Evolutionary conservation across 1,140 invertebrate species (phyloP).

Genomic region (Drosophila kohkoa): DNA sequence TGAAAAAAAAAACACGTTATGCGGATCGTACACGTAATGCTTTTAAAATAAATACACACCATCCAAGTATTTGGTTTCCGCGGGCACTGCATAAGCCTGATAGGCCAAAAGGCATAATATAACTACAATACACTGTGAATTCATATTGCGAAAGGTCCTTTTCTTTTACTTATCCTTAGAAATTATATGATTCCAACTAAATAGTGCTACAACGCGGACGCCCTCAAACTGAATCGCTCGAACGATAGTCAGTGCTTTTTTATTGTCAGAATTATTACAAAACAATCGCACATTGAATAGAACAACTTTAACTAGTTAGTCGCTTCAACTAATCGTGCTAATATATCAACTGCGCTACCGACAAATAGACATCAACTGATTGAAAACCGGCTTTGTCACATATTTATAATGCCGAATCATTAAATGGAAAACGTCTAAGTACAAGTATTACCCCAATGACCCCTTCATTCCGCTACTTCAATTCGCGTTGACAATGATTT

Average conservation of each 20-base stretch:
- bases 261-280: constrained; percentile 66
- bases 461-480: not conserved
- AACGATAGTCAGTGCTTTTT: constrained; percentile 51
- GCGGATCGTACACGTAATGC: constrained; percentile 17
- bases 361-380: constrained; percentile 62
- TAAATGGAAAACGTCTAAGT: constrained; percentile 50
- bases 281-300: constrained; percentile 28
- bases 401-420: constrained; percentile 74
- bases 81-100: constrained; percentile 36
- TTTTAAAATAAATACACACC: constrained; percentile 26
- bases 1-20: not conserved
- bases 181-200: not conserved
- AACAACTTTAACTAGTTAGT: constrained; percentile 26
- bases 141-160: constrained; percentile 33
- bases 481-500: constrained; percentile 51
- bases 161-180: constrained; percentile 17
- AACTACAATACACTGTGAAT: constrained; percentile 17
- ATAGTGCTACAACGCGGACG: constrained; percentile 46
- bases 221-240: constrained; percentile 52
- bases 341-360: constrained; percentile 55
- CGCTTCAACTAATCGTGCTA: constrained; percentile 53
- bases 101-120: constrained; percentile 50
- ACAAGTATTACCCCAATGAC: not conserved
- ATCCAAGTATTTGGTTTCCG: constrained; percentile 40
- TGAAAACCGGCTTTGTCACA: constrained; percentile 63